Evolutionary conservation across 2,113 vertebrate species (phyloP).

Genomic region (Parus major): DNA sequence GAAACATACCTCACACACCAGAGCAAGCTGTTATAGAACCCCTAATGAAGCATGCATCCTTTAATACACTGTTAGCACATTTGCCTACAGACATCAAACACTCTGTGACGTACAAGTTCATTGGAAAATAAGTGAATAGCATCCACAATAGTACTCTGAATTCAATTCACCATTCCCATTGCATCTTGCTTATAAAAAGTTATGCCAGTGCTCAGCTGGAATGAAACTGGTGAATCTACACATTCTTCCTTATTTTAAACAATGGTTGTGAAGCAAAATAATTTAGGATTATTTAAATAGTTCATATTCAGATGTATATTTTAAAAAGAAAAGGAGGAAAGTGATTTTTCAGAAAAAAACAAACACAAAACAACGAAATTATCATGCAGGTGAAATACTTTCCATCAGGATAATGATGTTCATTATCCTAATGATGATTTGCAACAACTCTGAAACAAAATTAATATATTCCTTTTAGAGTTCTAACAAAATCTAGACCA

Average conservation of each 20-base stretch:
- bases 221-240: conserved; percentile 53
- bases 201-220: neutral
- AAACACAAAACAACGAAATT: conserved; percentile 39
- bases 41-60: conserved; percentile 2
- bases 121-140: neutral
- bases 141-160: neutral
- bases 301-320: neutral
- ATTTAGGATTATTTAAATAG: neutral
- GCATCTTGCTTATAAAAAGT: neutral
- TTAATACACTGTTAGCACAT: neutral
- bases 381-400: conserved; percentile 44
- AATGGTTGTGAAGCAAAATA: neutral
- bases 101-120: neutral
- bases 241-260: neutral
- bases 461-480: conserved; percentile 60
- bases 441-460: conserved; percentile 67
- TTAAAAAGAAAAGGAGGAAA: conserved; percentile 25
- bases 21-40: neutral
- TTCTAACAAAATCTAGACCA: conserved; percentile 59
- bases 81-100: neutral
- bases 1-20: neutral
- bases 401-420: conserved; percentile 27
- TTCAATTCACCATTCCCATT: conserved; percentile 51
- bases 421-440: conserved; percentile 63
- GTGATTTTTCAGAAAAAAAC: conserved; percentile 23